Conservation (phyloP, 2,888 invertebrate species). For the Thysanoteuthis rhombus region DNA sequence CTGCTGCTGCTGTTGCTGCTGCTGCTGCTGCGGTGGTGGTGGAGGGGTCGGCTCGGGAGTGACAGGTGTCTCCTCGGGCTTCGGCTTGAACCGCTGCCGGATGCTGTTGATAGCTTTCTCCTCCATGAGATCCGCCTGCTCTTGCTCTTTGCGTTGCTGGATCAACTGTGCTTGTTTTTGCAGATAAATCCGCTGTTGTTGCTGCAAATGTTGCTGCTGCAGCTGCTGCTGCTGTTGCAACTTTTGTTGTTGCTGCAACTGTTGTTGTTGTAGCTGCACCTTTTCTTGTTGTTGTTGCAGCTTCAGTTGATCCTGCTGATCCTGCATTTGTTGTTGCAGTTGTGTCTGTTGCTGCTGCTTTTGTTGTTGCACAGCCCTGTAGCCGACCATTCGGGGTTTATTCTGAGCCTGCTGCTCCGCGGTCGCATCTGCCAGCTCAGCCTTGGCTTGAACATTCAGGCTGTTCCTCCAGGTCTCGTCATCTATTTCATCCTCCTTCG, state of each 20-base stretch:
- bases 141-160: not conserved
- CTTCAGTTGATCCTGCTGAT: not conserved
- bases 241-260: not conserved
- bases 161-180: not conserved
- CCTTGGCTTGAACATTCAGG: not conserved
- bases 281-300: not conserved
- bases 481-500: not conserved
- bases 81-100: not conserved
- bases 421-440: too few species aligned
- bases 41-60: not conserved
- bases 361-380: not conserved
- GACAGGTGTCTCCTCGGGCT: not conserved
- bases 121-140: not conserved
- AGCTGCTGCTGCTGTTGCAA: not conserved
- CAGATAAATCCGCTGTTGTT: not conserved
- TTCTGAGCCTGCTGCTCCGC: not conserved
- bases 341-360: not conserved
- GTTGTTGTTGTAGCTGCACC: not conserved
- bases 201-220: not conserved
- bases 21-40: too few species aligned
- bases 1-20: too few species aligned
- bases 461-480: conserved; percentile 16
- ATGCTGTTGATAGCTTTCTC: conserved; percentile 22
- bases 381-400: not conserved
- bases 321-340: not conserved